Evolutionary conservation across 2,888 invertebrate species (phyloP).

Genomic region (Acronicta leporina): DNA sequence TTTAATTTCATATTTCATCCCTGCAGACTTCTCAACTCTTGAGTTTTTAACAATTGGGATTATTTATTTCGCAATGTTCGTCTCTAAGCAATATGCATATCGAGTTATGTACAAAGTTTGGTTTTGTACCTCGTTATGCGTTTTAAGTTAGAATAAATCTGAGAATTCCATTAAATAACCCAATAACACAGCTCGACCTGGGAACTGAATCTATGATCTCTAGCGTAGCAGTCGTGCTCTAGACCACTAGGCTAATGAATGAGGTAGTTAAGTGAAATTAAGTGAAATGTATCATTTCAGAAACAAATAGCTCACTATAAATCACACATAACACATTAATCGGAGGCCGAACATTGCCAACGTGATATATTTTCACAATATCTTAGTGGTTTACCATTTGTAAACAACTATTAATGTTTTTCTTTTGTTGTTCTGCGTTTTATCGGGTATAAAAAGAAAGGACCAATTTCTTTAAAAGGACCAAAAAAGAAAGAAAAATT

Average conservation of each 20-base stretch:
- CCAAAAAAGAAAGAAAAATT: background rate
- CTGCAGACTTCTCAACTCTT: slow-evolving; percentile 42
- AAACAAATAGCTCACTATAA: slow-evolving; percentile 43
- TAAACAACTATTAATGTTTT: slow-evolving; percentile 45
- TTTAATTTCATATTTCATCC: slow-evolving; percentile 57
- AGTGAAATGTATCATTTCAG: slow-evolving; percentile 43
- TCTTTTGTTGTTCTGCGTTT: slow-evolving; percentile 7
- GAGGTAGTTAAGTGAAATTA: too few species aligned
- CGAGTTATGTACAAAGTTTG: slow-evolving; percentile 38
- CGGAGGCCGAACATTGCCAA: slow-evolving; percentile 32
- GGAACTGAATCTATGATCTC: too few species aligned
- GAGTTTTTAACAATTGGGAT: slow-evolving; percentile 36
- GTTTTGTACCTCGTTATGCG: slow-evolving; percentile 18
- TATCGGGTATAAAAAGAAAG: background rate
- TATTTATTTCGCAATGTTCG: slow-evolving; percentile 22
- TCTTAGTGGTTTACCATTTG: slow-evolving; percentile 50
- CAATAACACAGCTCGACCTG: too few species aligned
- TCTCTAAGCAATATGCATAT: slow-evolving; percentile 38
- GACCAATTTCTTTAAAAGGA: slow-evolving; percentile 7
- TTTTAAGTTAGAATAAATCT: slow-evolving; percentile 7
- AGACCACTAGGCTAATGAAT: too few species aligned
- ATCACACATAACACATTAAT: slow-evolving; percentile 47
- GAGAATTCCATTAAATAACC: background rate
- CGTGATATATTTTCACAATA: slow-evolving; percentile 49
- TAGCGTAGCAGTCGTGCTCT: too few species aligned